These are phyloP conservation scores for Heliconius sara DNA, from an alignment of 2,888 invertebrate genomes.

Conservation along the genomic window DNA sequence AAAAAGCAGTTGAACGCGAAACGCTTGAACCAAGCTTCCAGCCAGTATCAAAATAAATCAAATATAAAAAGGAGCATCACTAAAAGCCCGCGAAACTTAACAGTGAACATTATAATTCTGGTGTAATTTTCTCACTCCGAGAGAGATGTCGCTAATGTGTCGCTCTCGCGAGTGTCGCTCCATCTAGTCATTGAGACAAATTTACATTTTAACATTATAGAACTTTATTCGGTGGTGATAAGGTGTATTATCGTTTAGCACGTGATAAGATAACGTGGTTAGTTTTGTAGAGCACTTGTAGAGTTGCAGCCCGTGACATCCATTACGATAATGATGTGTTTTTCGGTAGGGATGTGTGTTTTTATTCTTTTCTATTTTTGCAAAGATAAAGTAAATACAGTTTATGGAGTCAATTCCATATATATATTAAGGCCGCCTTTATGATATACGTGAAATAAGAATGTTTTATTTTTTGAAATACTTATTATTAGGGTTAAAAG, in stretches of 20 bases:
- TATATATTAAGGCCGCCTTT: neutral
- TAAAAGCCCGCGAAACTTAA: slow-evolving; percentile 60
- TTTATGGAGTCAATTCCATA: neutral
- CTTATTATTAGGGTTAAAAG: neutral
- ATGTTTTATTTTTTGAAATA: neutral
- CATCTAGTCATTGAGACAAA: slow-evolving; percentile 69
- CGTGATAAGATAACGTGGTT: slow-evolving; percentile 51
- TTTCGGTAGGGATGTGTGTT: slow-evolving; percentile 63
- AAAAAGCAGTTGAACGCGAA: neutral
- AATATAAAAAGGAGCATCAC: slow-evolving; percentile 43
- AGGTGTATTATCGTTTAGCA: slow-evolving; percentile 50
- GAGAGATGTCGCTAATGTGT: slow-evolving; percentile 83
- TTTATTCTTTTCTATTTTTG: neutral
- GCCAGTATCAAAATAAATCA: slow-evolving; percentile 34
- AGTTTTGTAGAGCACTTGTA: slow-evolving; percentile 74
- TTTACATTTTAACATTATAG: slow-evolving; percentile 48
- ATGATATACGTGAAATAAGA: neutral
- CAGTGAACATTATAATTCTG: slow-evolving; percentile 66
- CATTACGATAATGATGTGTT: slow-evolving; percentile 81
- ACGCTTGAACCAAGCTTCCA: neutral
- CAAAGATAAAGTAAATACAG: neutral
- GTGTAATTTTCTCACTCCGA: slow-evolving; percentile 79
- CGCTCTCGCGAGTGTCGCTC: slow-evolving; percentile 72
- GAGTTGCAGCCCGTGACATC: slow-evolving; percentile 81
- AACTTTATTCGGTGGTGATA: slow-evolving; percentile 46